phyloP scores from a whole-genome alignment of 2,888 invertebrate species.

The Cryptus viduatorius region DNA sequence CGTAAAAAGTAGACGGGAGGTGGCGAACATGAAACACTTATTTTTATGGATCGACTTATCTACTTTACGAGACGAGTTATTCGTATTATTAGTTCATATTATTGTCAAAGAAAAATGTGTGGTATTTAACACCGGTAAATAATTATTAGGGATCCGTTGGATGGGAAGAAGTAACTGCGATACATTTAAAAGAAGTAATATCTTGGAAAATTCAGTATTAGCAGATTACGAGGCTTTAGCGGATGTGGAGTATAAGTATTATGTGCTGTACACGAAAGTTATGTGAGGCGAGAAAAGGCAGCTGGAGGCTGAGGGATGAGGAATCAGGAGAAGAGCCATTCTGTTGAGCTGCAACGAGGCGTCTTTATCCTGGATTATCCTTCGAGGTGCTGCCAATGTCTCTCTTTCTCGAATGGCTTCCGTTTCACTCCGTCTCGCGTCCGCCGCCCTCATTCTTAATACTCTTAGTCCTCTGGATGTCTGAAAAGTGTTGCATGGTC shows the following conservation, averaged over 20 bases:
- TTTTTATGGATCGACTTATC: neutral
- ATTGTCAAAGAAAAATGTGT: neutral
- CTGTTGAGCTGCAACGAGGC: constrained; percentile 67
- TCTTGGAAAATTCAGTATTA: neutral
- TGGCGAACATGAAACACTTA: neutral
- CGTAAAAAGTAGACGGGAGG: neutral
- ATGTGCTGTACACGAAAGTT: neutral
- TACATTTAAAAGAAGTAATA: neutral
- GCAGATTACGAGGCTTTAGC: neutral
- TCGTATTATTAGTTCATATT: neutral
- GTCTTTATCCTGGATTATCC: constrained; percentile 73
- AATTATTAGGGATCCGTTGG: neutral
- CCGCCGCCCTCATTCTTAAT: constrained; percentile 44
- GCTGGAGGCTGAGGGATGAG: constrained; percentile 9
- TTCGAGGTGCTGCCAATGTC: constrained; percentile 69
- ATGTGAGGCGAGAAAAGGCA: constrained; percentile 24
- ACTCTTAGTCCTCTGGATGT: constrained; percentile 54
- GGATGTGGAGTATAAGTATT: neutral
- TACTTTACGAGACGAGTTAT: no score
- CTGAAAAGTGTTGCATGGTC: constrained; percentile 43
- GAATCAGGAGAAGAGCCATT: constrained; percentile 65
- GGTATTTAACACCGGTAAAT: neutral
- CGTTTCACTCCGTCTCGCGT: constrained; percentile 20
- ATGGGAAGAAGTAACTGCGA: neutral
- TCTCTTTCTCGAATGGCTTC: constrained; percentile 20